Conservation (phyloP, 2,888 invertebrate species). For the Protonemura montana region DNA sequence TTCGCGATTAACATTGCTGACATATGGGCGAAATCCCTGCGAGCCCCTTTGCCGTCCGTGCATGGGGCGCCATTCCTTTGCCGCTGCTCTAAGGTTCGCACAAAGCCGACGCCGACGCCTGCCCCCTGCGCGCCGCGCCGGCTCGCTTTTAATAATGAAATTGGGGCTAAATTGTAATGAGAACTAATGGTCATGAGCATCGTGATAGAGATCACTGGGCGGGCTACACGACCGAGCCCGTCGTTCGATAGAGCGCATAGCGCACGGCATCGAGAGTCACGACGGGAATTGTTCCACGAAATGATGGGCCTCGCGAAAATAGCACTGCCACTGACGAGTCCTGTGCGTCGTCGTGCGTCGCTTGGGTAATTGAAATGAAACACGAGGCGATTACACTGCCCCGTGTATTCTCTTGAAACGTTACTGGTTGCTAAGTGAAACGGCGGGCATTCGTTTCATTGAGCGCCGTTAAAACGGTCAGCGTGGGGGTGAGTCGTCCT, state of each 20-base stretch:
- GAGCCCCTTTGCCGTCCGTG: slow-evolving; percentile 14
- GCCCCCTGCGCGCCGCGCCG: slow-evolving; percentile 12
- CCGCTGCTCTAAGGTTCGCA: slow-evolving; percentile 1
- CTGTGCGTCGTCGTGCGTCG: slow-evolving; percentile 12
- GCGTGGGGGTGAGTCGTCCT: too few relatives aligned
- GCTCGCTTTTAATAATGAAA: slow-evolving; percentile 39
- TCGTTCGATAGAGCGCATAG: background rate
- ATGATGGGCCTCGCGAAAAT: too few relatives aligned
- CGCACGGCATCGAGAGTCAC: background rate
- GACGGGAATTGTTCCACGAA: too few relatives aligned
- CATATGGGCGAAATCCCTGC: background rate
- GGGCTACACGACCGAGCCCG: background rate
- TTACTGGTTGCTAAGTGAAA: background rate
- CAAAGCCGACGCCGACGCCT: slow-evolving; percentile 16
- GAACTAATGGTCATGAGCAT: slow-evolving; percentile 43
- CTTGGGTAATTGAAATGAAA: background rate
- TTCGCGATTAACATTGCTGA: background rate
- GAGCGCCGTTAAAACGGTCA: background rate
- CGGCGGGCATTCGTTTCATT: background rate
- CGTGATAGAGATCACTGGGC: slow-evolving; percentile 37
- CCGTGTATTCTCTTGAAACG: background rate
- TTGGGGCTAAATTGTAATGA: slow-evolving; percentile 43
- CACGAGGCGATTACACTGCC: background rate
- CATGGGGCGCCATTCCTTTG: background rate
- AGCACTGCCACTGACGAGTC: too few relatives aligned